These are phyloP conservation scores for Cephus rjabovi DNA, from an alignment of 2,888 invertebrate species.

Conservation along the genomic window DNA sequence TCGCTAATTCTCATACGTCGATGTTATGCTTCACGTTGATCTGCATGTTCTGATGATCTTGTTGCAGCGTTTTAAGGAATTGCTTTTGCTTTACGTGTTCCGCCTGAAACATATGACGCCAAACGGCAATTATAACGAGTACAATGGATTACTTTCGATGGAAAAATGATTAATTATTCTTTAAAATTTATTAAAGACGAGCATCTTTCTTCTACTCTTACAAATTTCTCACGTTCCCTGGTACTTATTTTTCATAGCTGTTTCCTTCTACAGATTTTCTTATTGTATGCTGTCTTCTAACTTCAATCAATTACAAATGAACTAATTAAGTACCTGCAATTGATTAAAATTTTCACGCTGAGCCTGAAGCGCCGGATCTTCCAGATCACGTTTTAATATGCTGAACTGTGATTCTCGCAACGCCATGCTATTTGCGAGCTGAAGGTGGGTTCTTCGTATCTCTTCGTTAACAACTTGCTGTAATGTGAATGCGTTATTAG, in stretches of 20 bases:
- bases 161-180: background rate
- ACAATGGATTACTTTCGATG: background rate
- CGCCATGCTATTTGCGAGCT: constrained; percentile 52
- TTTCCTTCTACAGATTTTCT: background rate
- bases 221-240: background rate
- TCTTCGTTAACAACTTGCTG: constrained; percentile 48
- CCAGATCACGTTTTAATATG: constrained; percentile 52
- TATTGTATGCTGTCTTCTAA: background rate
- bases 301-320: background rate
- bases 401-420: constrained; percentile 54
- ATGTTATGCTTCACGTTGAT: constrained; percentile 55
- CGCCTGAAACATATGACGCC: constrained; percentile 39
- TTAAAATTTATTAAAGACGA: background rate
- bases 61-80: constrained; percentile 59
- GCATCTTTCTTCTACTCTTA: background rate
- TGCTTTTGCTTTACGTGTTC: constrained; percentile 61
- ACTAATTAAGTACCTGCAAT: constrained; percentile 41
- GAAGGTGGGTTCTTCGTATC: constrained; percentile 49
- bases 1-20: constrained; percentile 41
- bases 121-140: background rate
- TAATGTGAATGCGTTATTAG: constrained; percentile 18
- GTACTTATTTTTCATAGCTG: background rate
- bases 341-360: constrained; percentile 50
- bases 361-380: constrained; percentile 46
- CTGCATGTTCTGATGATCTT: constrained; percentile 61